These are phyloP conservation scores for Rhagonycha fulva DNA, from an alignment of 2,888 invertebrate species.

Conservation along the genomic window DNA sequence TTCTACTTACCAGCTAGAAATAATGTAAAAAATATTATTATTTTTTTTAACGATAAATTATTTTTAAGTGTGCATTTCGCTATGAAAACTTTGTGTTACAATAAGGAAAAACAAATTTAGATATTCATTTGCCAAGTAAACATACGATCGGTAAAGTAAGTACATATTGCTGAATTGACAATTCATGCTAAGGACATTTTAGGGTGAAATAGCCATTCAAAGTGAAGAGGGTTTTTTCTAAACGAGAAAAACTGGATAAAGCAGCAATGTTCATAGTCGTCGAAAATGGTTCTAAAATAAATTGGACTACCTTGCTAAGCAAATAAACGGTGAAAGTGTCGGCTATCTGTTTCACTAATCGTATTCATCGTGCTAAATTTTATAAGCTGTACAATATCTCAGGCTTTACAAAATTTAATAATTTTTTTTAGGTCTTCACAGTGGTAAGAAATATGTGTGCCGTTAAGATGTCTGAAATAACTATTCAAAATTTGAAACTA, in stretches of 20 bases:
- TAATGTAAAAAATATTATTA: no score
- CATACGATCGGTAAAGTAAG: constrained; percentile 7
- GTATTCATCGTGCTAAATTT: constrained; percentile 10
- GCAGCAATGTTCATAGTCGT: constrained; percentile 6
- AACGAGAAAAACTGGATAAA: constrained; percentile 6
- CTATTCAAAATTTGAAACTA: neutral
- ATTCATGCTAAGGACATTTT: constrained; percentile 8
- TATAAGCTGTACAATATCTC: neutral
- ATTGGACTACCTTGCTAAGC: constrained; percentile 14
- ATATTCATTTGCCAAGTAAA: constrained; percentile 5
- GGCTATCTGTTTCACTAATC: constrained; percentile 19
- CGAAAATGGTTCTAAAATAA: constrained; percentile 14
- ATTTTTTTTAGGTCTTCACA: neutral
- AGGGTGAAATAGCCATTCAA: constrained; percentile 12
- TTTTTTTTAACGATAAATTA: neutral
- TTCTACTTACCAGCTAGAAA: no score
- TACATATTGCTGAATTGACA: constrained; percentile 20
- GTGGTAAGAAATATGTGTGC: neutral
- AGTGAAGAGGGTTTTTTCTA: constrained; percentile 12
- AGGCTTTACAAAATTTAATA: neutral
- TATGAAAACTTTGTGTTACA: neutral
- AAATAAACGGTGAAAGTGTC: constrained; percentile 20
- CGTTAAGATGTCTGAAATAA: neutral
- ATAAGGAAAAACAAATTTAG: constrained; percentile 14
- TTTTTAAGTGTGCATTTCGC: neutral